Percentiles rank a stretch among this genome's conserved stretches.
Conservation (phyloP, 2,113 vertebrate species). For the Furnarius figulus region DNA sequence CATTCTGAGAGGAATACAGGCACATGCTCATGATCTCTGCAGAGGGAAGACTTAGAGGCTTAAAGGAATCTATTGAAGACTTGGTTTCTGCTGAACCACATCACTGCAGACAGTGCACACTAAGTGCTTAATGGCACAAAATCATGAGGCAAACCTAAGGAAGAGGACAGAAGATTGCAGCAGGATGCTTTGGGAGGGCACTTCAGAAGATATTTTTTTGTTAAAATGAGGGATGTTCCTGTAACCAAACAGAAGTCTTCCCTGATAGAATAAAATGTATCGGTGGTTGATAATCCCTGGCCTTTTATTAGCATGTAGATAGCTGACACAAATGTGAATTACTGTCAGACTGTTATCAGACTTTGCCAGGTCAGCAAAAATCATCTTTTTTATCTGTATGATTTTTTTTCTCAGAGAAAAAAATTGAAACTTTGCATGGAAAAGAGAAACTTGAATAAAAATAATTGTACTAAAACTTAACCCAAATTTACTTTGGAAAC, state of each 20-base stretch:
- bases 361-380: background rate
- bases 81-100: background rate
- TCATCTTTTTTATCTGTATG: background rate
- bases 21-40: background rate
- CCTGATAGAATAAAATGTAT: background rate
- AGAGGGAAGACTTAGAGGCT: background rate
- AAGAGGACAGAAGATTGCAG: background rate
- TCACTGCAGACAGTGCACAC: fast-evolving
- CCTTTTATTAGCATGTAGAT: background rate
- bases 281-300: background rate
- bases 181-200: background rate
- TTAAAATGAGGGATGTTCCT: background rate
- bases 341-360: background rate
- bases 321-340: background rate
- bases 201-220: background rate
- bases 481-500: background rate
- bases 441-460: background rate
- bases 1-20: background rate
- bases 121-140: background rate
- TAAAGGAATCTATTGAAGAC: background rate
- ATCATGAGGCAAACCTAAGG: background rate
- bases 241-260: background rate
- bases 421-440: background rate
- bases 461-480: background rate
- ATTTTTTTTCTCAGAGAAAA: background rate